Evolutionary conservation across 1,140 invertebrate genomes (phyloP).

Genomic region (Metopolophium dirhodum): DNA sequence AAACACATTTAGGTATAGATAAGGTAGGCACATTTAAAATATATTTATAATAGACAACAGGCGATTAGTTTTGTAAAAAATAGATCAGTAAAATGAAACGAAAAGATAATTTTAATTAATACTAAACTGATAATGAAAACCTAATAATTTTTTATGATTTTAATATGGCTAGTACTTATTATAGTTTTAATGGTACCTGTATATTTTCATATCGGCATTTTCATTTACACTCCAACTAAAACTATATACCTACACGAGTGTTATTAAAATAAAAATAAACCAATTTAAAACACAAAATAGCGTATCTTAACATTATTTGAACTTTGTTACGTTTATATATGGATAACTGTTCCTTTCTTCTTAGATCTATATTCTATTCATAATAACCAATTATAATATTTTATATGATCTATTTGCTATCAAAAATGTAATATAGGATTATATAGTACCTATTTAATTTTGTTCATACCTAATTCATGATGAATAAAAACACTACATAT

Average conservation of each 20-base stretch:
- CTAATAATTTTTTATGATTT: neutral
- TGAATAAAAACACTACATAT: neutral
- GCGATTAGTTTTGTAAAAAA: neutral
- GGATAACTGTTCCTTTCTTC: neutral
- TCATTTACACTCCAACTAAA: neutral
- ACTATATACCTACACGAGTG: neutral
- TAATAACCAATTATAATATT: neutral
- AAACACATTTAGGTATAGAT: neutral
- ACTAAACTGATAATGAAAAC: neutral
- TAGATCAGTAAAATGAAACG: neutral
- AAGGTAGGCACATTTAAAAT: neutral
- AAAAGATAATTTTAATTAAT: conserved; percentile 30
- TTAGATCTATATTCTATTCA: neutral
- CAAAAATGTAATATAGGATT: neutral
- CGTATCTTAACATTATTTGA: neutral
- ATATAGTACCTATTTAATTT: neutral
- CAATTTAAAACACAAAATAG: neutral
- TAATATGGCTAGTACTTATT: neutral
- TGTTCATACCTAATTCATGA: neutral
- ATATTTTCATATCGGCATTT: neutral
- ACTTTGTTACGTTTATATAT: neutral
- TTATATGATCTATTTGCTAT: neutral
- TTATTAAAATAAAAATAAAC: neutral
- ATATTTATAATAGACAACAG: neutral
- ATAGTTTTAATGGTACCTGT: neutral